Percentiles rank a stretch among this genome's conserved stretches.
These are phyloP conservation scores for Forbesichthys agassizii DNA, from an alignment of 2,113 vertebrate species.

Conservation along the genomic window DNA sequence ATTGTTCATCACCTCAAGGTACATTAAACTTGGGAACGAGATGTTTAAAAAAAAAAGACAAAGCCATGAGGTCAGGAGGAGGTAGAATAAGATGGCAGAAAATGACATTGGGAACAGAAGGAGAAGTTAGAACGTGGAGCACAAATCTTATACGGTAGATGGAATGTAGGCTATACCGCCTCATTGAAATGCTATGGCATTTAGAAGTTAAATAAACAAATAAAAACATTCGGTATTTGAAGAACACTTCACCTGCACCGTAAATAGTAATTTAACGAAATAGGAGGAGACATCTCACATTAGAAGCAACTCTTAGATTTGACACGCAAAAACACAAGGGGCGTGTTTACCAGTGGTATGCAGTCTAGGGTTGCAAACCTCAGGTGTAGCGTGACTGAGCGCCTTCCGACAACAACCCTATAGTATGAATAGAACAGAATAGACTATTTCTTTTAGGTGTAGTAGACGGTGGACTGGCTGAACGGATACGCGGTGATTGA, in stretches of 20 bases:
- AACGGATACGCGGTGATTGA: too few species aligned
- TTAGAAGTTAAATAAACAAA: too few species aligned
- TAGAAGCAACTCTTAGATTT: background rate
- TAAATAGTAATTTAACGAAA: too few species aligned
- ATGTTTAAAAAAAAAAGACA: background rate
- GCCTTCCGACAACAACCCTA: background rate
- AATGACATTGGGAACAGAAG: background rate
- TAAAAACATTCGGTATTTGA: too few species aligned
- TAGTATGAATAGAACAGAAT: background rate
- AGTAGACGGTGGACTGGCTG: background rate
- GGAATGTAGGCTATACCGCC: background rate
- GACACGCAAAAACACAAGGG: background rate
- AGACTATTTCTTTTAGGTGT: background rate
- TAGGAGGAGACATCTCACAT: too few species aligned
- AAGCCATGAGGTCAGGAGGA: background rate
- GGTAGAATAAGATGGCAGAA: background rate
- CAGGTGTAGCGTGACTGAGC: background rate
- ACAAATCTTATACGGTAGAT: background rate
- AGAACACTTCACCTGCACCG: too few species aligned
- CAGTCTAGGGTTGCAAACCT: background rate
- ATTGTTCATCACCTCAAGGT: conserved; percentile 21
- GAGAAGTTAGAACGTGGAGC: background rate
- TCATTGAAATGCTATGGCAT: background rate
- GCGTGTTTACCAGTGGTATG: background rate
- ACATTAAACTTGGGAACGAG: background rate